Conservation (phyloP, 2,113 vertebrate species). For the Corydoras sp. region DNA sequence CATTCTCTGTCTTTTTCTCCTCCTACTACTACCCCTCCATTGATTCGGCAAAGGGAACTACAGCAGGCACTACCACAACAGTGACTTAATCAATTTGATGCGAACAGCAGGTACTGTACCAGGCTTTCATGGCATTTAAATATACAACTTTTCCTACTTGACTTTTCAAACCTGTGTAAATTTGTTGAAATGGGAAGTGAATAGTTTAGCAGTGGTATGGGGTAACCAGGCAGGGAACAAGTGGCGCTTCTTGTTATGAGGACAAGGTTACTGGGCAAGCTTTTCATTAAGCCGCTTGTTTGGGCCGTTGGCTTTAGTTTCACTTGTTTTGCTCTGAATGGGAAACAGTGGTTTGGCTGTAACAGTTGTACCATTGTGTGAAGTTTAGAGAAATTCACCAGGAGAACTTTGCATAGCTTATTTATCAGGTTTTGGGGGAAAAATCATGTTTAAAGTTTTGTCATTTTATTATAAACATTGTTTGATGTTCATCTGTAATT, state of each 20-base stretch:
- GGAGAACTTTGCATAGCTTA: slow-evolving; percentile 1
- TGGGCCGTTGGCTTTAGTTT: slow-evolving; percentile 24
- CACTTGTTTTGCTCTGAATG: slow-evolving; percentile 18
- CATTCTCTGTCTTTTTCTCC: slow-evolving; percentile 58
- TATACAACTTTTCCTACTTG: slow-evolving; percentile 7
- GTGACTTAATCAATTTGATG: slow-evolving; percentile 99
- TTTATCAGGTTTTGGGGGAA: neutral
- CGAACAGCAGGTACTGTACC: slow-evolving; percentile 91
- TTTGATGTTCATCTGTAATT: too few species aligned
- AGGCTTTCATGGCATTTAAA: slow-evolving; percentile 28
- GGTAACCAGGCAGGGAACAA: slow-evolving; percentile 33
- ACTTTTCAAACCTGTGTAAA: slow-evolving; percentile 16
- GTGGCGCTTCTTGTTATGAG: slow-evolving; percentile 36
- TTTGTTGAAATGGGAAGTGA: slow-evolving; percentile 26
- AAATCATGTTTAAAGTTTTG: too few species aligned
- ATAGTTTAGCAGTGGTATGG: slow-evolving; percentile 31
- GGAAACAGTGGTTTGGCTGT: slow-evolving; percentile 12
- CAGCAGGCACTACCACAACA: slow-evolving; percentile 86
- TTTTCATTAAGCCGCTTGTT: slow-evolving; percentile 40
- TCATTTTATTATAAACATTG: too few species aligned
- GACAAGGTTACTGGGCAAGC: slow-evolving; percentile 38
- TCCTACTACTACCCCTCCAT: slow-evolving; percentile 64
- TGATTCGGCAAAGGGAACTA: slow-evolving; percentile 83
- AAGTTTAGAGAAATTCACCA: neutral
- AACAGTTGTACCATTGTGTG: slow-evolving; percentile 21